Evolutionary conservation across 2,113 vertebrate genomes (phyloP).

Genomic region (Hemibagrus wyckioides): DNA sequence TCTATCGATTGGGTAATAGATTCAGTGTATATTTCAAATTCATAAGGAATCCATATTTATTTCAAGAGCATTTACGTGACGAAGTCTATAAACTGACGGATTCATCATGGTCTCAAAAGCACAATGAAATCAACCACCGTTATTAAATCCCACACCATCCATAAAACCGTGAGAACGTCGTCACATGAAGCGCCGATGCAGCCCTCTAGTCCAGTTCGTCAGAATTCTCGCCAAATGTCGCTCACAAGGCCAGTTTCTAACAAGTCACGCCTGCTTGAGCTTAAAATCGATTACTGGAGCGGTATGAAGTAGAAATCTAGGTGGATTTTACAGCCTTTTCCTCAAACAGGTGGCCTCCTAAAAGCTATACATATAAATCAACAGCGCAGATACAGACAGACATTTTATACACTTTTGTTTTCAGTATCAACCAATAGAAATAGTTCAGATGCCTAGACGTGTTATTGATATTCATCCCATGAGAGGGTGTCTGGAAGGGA

Average conservation of each 20-base stretch:
- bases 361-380: slow-evolving; percentile 8
- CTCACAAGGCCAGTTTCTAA: slow-evolving; percentile 5
- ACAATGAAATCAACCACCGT: background rate
- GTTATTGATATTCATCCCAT: slow-evolving; percentile 8
- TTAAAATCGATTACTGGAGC: slow-evolving; percentile 63
- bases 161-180: background rate
- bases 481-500: background rate
- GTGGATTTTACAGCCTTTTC: slow-evolving; percentile 52
- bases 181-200: background rate
- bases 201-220: background rate
- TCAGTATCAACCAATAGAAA: background rate
- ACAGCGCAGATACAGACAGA: background rate
- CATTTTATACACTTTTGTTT: slow-evolving; percentile 22
- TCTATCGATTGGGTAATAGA: background rate
- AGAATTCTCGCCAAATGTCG: background rate
- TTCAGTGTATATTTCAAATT: background rate
- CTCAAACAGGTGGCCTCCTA: slow-evolving; percentile 58
- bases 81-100: background rate
- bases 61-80: background rate
- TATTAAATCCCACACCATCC: background rate
- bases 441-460: slow-evolving; percentile 8
- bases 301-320: slow-evolving; percentile 54
- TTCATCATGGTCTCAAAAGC: background rate
- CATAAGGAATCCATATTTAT: background rate
- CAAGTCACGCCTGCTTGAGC: slow-evolving; percentile 62